phyloP scores from a whole-genome alignment of 92 coral and sea anemone species.

The Epizoanthus illoricatus region DNA sequence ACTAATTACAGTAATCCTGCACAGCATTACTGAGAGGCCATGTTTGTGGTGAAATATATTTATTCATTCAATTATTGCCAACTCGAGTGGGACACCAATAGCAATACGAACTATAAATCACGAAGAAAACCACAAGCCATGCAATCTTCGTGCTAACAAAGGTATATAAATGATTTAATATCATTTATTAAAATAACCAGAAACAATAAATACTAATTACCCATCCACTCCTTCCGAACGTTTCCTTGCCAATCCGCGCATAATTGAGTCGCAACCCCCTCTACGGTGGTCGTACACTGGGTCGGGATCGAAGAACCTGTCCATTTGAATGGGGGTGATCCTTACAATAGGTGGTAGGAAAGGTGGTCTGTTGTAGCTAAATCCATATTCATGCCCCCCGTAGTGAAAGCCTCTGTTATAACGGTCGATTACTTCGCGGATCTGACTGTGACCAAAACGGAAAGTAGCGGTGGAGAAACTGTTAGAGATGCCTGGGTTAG shows the following conservation, averaged over 20 bases:
- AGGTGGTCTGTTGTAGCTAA: not conserved
- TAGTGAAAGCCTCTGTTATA: not conserved
- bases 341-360: not conserved
- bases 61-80: no score
- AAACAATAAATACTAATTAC: not conserved
- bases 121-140: no score
- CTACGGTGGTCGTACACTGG: not conserved
- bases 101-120: no score
- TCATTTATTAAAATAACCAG: no score
- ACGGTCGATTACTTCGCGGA: slow-evolving; percentile 32
- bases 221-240: slow-evolving; percentile 31
- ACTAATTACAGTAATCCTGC: no score
- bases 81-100: no score
- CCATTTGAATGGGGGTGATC: slow-evolving; percentile 8
- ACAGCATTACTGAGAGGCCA: no score
- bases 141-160: no score
- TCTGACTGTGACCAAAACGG: slow-evolving; percentile 40
- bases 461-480: slow-evolving; percentile 30
- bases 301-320: slow-evolving; percentile 38
- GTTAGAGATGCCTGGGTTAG: slow-evolving; percentile 23
- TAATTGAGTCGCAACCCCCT: slow-evolving; percentile 23
- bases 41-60: no score
- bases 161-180: no score
- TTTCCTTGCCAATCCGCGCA: slow-evolving; percentile 30
- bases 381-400: not conserved